Evolutionary conservation across 2,797 vertebrate genomes (phyloP).

Genomic region (Xerus rutilus): DNA sequence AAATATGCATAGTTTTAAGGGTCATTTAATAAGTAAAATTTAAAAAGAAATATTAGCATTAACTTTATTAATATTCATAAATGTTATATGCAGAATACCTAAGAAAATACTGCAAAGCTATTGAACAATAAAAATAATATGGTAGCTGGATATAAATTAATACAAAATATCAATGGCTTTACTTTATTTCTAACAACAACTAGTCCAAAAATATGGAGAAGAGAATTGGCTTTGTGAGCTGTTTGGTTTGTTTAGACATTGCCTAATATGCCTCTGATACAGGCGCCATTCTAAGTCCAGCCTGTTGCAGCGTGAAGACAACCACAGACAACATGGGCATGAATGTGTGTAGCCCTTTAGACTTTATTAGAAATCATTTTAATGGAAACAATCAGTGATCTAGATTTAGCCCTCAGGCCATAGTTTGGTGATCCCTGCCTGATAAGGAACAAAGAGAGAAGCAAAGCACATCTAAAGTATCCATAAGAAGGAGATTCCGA

Average conservation of each 20-base stretch:
- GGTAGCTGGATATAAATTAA: conserved; percentile 15
- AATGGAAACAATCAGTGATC: neutral
- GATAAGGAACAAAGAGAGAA: neutral
- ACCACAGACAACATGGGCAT: neutral
- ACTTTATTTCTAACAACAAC: neutral
- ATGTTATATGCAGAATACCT: neutral
- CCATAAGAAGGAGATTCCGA: neutral
- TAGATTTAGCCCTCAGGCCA: neutral
- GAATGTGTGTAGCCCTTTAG: neutral
- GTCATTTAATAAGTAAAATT: neutral
- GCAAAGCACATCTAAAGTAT: neutral
- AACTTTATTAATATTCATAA: neutral
- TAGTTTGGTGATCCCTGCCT: neutral
- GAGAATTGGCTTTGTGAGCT: neutral
- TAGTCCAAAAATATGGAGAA: neutral
- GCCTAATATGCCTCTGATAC: neutral
- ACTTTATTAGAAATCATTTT: neutral
- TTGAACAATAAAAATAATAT: neutral
- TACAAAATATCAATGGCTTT: neutral
- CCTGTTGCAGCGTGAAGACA: neutral
- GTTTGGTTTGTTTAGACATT: neutral
- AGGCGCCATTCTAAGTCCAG: neutral
- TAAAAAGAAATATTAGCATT: neutral
- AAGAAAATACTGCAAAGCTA: neutral
- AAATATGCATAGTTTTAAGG: neutral